Base-by-base conservation (phyloP, 2,888 invertebrate species). In the Agonopterix subpropinquella region DNA sequence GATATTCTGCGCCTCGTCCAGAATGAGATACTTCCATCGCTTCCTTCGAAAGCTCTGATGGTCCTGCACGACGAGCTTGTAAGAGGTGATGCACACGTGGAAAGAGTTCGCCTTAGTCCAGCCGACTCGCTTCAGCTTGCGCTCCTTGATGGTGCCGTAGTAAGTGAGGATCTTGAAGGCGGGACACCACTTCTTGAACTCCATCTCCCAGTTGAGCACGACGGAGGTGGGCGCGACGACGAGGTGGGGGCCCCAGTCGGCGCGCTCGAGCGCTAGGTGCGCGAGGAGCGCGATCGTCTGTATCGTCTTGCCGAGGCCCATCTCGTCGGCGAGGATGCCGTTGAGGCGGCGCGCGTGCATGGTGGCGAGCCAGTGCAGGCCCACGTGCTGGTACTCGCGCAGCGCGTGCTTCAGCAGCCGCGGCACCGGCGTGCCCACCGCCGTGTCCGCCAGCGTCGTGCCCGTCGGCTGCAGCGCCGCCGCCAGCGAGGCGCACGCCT, bases 201-300 rank as follows among this genome's bases (percentile, higher is more conserved):
- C 99, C 96, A 99, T 97, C 89, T 99, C 99, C 99, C 99, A 99
- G 88, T 99, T 99, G 54, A 99, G 91, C 95, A 99, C 98, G 47
- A 99, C 99, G 59, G 98, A 98, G 11, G 99, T 99, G 52, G 99
- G 99, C 59, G 99, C 99, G 55, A 99, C 96, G 61, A 99, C 98
- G 18, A 99, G 90, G 91, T 99, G 99, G 48, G 99, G 99, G 36
- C 99, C 99, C 99, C 99, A 99, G 74, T 97, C 94, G 59, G 90
- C 91, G 70, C 94, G 94, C 69, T 96, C 97, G 66, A 96, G 96
- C 15, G 98, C 98, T 60, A 98, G 89, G 89, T 98, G 98, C 18
- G 98, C 97, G 55, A 98, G 86, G 58, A 98, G 89, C 8, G 98
- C 96, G 67, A 98, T 98, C 0, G 98, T 98, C 89, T 98, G 98